Evolutionary conservation across 2,797 vertebrate species (phyloP), one percentile per base, ranked within the genome.

Genomic region (Arrhamphus sclerolepis): DNA sequence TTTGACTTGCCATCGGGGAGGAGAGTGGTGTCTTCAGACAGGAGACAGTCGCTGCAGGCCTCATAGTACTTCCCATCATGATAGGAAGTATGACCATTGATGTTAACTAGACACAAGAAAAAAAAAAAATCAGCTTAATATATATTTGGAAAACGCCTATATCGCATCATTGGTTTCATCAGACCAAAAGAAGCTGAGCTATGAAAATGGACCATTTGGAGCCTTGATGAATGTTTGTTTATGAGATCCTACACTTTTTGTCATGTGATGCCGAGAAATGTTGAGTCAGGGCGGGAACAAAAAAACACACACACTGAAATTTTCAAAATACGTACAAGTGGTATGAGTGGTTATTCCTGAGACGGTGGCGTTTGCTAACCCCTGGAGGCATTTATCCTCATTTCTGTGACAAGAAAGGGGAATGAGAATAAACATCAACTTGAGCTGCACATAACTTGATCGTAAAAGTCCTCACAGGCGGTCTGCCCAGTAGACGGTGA

Each of bases 31-130:
- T 91, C 90, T 66, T 89, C 87, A 5, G 89, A 91, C 56, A 91
- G 75, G 3, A 91, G 87, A 46, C 90, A 91, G 71, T 90, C 83
- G 0, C 67, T 10, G 26, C 90, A 91, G 1, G 88, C 86, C 75
- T 89, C 87, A 4, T 89, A 90, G 69, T 87, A 90, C 44, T 91
- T 91, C 21, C 89, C 90, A 34, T 91, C 90, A 13, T 91, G 90
- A 61, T 90, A 91, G 17, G 87, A 91, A 42, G 87, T 89, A 74
- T 91, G 88, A 46, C 89, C 89, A 4, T 90, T 84, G 67, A 91
- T 90, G 21, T 59, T 84, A 49, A 87, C 90, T 72, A 34, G 20
- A 51, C 28, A 52, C 14, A 14, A 22, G n/a, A 16, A 46, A n/a
- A 50, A 21, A 41, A 5, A n/a, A n/a, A n/a, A n/a, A n/a, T 41